A percentile compares a stretch with the other conserved stretches of the same genome.
Evolutionary conservation across 2,113 vertebrate species (phyloP).

Genomic region (Gymnocephalus cernua): DNA sequence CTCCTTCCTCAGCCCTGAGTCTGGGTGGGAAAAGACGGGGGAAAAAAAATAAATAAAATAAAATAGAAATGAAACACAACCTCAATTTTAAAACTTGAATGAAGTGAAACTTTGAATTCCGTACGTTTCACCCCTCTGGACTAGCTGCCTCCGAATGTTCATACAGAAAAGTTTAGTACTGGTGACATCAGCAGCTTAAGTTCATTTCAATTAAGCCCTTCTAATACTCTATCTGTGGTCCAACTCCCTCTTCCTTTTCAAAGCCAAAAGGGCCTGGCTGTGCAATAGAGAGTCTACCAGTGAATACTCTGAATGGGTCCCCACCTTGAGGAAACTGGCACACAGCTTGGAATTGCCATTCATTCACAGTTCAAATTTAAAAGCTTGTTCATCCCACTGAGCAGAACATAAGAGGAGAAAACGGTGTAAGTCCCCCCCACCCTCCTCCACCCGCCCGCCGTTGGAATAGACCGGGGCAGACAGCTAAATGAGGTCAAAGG

Average conservation of each 20-base stretch:
- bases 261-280: slow-evolving; percentile 15
- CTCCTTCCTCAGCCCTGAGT: slow-evolving; percentile 90
- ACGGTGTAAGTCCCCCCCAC: neutral
- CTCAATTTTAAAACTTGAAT: neutral
- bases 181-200: slow-evolving; percentile 25
- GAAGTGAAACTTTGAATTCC: slow-evolving; percentile 3
- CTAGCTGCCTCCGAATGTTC: neutral
- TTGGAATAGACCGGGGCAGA: slow-evolving; percentile 18
- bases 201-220: slow-evolving; percentile 5
- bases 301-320: slow-evolving; percentile 15
- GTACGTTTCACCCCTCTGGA: neutral
- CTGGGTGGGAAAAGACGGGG: slow-evolving; percentile 75
- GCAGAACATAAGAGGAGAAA: slow-evolving; percentile 15
- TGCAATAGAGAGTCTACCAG: slow-evolving; percentile 19
- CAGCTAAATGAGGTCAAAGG: slow-evolving; percentile 56
- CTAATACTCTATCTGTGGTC: neutral
- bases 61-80: slow-evolving; percentile 23
- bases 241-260: neutral
- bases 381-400: slow-evolving; percentile 15
- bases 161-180: neutral
- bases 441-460: too few species aligned
- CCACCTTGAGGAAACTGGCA: slow-evolving; percentile 8
- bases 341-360: slow-evolving; percentile 35
- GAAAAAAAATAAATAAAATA: neutral
- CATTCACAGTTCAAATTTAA: slow-evolving; percentile 33